Evolutionary conservation across 2,888 invertebrate genomes (phyloP).

Genomic region (Dolichopus griseipennis): DNA sequence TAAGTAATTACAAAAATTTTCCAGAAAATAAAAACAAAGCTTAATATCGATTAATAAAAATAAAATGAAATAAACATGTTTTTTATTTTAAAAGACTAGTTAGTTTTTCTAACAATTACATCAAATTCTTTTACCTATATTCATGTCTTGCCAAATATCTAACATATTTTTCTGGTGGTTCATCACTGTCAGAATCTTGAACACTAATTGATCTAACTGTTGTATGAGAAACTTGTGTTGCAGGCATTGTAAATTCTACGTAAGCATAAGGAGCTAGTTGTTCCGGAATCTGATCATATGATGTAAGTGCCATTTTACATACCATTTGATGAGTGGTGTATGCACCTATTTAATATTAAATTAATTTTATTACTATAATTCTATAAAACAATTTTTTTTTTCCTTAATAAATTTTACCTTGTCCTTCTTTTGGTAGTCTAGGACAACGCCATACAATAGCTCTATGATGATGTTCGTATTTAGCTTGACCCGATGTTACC

Average conservation of each 20-base stretch:
- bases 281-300: constrained; percentile 95
- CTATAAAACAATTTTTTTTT: not conserved
- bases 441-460: constrained; percentile 98
- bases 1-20: too few species aligned
- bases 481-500: constrained; percentile 92
- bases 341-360: constrained; percentile 58
- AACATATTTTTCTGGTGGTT: constrained; percentile 97
- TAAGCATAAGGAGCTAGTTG: constrained; percentile 78
- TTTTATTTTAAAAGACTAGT: constrained; percentile 15
- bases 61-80: not conserved
- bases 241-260: constrained; percentile 98
- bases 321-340: constrained; percentile 96
- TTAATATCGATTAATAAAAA: too few species aligned
- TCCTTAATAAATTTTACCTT: constrained; percentile 54
- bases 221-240: constrained; percentile 89
- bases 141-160: constrained; percentile 92
- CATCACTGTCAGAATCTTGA: constrained; percentile 72
- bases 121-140: constrained; percentile 55
- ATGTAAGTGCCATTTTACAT: constrained; percentile 88
- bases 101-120: constrained; percentile 29
- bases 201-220: constrained; percentile 91
- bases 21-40: too few species aligned
- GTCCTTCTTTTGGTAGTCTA: constrained; percentile 94
- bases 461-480: constrained; percentile 96
- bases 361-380: not conserved